A percentile compares a stretch with the other conserved stretches of the same genome.
These are phyloP conservation scores for Takifugu flavidus DNA, from an alignment of 2,113 vertebrate species.

Conservation along the genomic window DNA sequence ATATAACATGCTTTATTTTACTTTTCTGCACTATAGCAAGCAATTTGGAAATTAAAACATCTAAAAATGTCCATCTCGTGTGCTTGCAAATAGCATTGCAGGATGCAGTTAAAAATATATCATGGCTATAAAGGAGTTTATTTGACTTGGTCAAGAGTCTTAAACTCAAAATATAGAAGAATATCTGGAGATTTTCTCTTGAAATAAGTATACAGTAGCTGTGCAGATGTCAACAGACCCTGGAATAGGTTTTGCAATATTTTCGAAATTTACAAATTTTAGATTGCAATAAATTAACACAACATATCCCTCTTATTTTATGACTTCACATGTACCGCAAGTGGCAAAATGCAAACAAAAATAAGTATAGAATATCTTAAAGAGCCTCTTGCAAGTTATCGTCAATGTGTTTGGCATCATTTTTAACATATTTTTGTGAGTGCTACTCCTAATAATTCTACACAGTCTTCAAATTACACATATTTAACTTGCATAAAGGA, in stretches of 20 bases:
- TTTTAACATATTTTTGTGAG: neutral
- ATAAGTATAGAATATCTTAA: slow-evolving; percentile 2
- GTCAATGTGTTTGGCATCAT: too few relatives aligned
- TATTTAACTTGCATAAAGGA: too few relatives aligned
- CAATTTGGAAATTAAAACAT: neutral
- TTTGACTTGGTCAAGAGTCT: slow-evolving; percentile 3
- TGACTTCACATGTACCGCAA: slow-evolving; percentile 7
- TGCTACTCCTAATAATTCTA: neutral
- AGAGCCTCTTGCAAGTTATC: slow-evolving; percentile 4
- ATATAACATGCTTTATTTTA: slow-evolving; percentile 25
- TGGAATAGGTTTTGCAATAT: neutral
- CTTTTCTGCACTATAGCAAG: neutral
- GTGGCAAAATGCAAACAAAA: slow-evolving; percentile 26
- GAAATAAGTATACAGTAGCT: slow-evolving; percentile 1
- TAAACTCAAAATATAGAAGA: slow-evolving; percentile 8
- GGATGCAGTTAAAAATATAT: neutral
- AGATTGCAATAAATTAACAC: slow-evolving; percentile 21
- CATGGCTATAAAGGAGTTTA: neutral
- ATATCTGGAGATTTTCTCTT: slow-evolving; percentile 14
- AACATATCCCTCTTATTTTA: neutral
- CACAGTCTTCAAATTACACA: too few relatives aligned
- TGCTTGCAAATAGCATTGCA: neutral
- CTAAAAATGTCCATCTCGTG: slow-evolving; percentile 1
- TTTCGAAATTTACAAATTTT: slow-evolving; percentile 11
- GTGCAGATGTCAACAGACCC: slow-evolving; percentile 17